Percentiles rank a stretch among this genome's conserved stretches.
Evolutionary conservation across 2,113 vertebrate species (phyloP).

Genomic region (Poecile atricapillus): DNA sequence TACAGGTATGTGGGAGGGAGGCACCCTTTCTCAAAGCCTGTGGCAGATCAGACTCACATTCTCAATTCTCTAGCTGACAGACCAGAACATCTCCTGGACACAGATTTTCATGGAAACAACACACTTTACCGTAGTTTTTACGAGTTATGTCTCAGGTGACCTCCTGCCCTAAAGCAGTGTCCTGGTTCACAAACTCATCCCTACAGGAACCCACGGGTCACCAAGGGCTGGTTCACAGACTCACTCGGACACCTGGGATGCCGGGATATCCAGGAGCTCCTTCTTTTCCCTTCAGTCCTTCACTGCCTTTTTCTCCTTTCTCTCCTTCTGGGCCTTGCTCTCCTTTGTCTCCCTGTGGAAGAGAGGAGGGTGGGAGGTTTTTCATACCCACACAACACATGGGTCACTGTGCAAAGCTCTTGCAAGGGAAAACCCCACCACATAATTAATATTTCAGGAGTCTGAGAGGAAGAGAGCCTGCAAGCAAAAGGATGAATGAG

Average conservation of each 20-base stretch:
- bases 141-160: background rate
- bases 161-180: background rate
- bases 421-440: background rate
- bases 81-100: background rate
- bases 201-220: background rate
- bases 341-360: slow-evolving; percentile 89
- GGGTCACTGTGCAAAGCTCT: background rate
- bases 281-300: slow-evolving; percentile 89
- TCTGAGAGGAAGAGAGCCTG: slow-evolving; percentile 28
- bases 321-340: slow-evolving; percentile 90
- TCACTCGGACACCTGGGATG: slow-evolving; percentile 87
- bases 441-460: slow-evolving; percentile 55
- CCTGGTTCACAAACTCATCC: background rate
- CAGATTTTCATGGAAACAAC: background rate
- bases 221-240: slow-evolving; percentile 40
- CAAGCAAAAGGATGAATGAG: slow-evolving; percentile 39
- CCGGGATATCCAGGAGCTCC: slow-evolving; percentile 86
- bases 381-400: background rate
- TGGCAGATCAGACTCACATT: background rate
- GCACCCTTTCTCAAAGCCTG: background rate
- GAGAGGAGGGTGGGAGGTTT: slow-evolving; percentile 21
- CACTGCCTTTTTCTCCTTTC: slow-evolving; percentile 87
- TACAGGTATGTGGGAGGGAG: background rate
- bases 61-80: background rate
- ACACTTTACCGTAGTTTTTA: background rate